Conservation (phyloP, 1,140 invertebrate genomes). For the Trachymyrmex septentrionalis region DNA sequence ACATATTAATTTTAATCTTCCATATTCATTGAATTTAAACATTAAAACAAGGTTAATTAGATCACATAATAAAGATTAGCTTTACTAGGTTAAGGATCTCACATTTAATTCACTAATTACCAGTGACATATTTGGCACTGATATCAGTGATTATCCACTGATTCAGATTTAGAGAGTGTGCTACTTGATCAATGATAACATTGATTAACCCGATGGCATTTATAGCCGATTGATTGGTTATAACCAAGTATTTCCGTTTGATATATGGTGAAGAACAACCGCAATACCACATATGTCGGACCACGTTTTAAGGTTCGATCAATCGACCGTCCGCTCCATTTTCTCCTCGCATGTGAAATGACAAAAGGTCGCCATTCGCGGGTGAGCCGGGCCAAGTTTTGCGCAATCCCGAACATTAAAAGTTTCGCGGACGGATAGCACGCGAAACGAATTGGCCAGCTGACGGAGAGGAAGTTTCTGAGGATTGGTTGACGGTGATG, state of each 20-base stretch:
- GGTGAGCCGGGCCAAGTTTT: slow-evolving; percentile 28
- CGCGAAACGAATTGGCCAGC: slow-evolving; percentile 32
- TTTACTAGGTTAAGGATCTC: no score
- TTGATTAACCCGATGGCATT: slow-evolving; percentile 35
- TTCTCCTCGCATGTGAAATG: slow-evolving; percentile 33
- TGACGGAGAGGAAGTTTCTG: slow-evolving; percentile 53
- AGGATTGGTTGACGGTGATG: slow-evolving; percentile 55
- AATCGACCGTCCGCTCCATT: slow-evolving; percentile 4
- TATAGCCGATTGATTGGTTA: slow-evolving; percentile 25
- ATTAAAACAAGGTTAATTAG: no score
- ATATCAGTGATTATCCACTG: no score
- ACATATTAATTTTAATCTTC: no score
- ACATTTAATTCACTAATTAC: no score
- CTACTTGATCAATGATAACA: slow-evolving; percentile 21
- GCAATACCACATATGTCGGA: not conserved
- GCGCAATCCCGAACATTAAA: slow-evolving; percentile 51
- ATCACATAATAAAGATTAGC: no score
- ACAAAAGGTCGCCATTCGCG: slow-evolving; percentile 21
- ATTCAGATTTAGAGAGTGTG: no score
- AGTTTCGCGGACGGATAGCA: slow-evolving; percentile 22
- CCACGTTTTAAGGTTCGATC: not conserved
- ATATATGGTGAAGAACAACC: not conserved
- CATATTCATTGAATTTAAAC: no score
- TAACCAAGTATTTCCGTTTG: slow-evolving; percentile 32
- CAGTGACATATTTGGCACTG: no score